Evolutionary conservation across 1,140 invertebrate species (phyloP), one percentile per base, ranked within the genome.

Genomic region (Papilio dardanus): DNA sequence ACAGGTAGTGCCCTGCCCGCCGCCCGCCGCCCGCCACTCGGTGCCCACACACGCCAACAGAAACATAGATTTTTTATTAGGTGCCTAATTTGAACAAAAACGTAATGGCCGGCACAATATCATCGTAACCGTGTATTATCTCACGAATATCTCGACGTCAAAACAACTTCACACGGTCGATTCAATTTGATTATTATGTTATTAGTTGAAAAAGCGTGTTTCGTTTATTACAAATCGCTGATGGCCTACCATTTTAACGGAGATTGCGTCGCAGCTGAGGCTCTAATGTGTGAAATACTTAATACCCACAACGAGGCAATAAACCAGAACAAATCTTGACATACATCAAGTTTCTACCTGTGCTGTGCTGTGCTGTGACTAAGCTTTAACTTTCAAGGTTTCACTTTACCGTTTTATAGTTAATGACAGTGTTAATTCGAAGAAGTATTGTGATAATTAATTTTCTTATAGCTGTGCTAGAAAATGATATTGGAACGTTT

Each of bases 1-100:
- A 87, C 90, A 91, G 88, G 90, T 92, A 92, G 88, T 88, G 85
- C 82, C 35, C 35, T 10, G 35, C 42, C 83, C 84, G 81, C 3
- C 24, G 54, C 12, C 54, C 54, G 54, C 16, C n/a, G 46, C 46
- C 82, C 84, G 81, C 12, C 24, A 24, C 54, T 28, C 54, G 24
- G 54, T 62, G 54, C 54, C 83, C 84, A 82, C 83, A 84, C 82
- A 86, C 84, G 81, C 79, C 75, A 88, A 79, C 65, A 74, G 75
- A 81, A 84, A 81, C 77, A 82, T 79, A 75, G 65, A 76, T 79
- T 83, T 85, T 82, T 86, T 85, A 83, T 85, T 79, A 77, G 76
- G 76, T 62, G 69, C 69, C 65, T 78, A 82, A 84, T 83, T 83
- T 81, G 78, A 24, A 82, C 83, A 84, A 83, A 83, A 85, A 84